Conservation (phyloP, 1,140 invertebrate genomes). For the Trachymyrmex septentrionalis region DNA sequence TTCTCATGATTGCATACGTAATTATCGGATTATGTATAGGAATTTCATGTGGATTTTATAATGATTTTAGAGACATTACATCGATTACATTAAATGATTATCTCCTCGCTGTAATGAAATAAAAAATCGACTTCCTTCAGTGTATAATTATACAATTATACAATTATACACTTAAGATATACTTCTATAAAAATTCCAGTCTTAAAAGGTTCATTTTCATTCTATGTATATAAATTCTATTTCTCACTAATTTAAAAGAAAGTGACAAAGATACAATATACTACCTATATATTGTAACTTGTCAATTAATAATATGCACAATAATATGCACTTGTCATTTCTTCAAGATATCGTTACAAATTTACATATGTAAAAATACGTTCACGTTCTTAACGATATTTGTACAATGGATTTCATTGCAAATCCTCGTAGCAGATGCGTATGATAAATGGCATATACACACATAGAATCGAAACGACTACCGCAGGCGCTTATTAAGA, state of each 20-base stretch:
- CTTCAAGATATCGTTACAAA: neutral
- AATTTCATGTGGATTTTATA: too few relatives aligned
- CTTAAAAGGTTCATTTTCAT: neutral
- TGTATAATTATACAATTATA: neutral
- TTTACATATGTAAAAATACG: conserved; percentile 20
- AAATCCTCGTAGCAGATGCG: conserved; percentile 48
- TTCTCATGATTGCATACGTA: too few relatives aligned
- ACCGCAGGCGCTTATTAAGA: conserved; percentile 37
- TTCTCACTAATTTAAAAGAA: neutral
- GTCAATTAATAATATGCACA: neutral
- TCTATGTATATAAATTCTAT: neutral
- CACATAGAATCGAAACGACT: conserved; percentile 53
- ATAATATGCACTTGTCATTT: too few relatives aligned
- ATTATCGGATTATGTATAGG: too few relatives aligned
- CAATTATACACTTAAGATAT: neutral
- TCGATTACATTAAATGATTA: too few relatives aligned
- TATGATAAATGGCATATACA: conserved; percentile 59
- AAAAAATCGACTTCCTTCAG: neutral
- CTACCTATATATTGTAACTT: neutral
- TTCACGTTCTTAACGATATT: conserved; percentile 36
- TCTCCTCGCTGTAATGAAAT: neutral
- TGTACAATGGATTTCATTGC: conserved; percentile 23
- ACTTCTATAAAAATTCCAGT: neutral
- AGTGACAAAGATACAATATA: neutral
- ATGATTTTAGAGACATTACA: too few relatives aligned